Base-by-base conservation (phyloP, 2,888 invertebrate species). In the Heteromurus nitidus region DNA sequence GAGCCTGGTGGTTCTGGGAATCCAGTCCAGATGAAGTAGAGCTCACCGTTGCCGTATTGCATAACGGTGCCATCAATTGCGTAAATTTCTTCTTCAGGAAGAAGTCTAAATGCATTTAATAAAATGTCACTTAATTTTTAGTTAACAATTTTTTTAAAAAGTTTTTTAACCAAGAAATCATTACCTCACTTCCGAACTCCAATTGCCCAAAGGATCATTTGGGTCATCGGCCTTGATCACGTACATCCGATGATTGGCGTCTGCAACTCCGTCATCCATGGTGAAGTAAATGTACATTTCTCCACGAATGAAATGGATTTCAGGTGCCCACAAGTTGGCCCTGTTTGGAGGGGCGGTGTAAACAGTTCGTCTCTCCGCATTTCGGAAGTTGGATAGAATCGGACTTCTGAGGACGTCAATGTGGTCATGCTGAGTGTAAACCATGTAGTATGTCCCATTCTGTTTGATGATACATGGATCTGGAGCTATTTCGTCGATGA, bases 231-330 rank as follows among this genome's bases (percentile, higher is more conserved):
- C 82, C 60, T 74, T 69, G 26, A 85, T 80, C 16, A 82, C 85
- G 31, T 85, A 85, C 81, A 85, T 83, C 36, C 81, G 70, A 50
- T 83, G 83, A 58, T 62, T 58, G 11, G 50, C 55, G 11, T 31
- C 58, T 2, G 36, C 18, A 9, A 31, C 50, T 42, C 80, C 11
- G n/a, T n/a, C n/a, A n/a, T n/a, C n/a, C 80, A 80, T 80, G 22
- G 77, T 76, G 42, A 85, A 85, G 60, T 85, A 81, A 65, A 85
- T 81, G 67, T 80, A 85, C 11, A 85, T 55, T 7, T 77, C 67
- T n/a, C 83, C 84, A 28, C 84, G 36, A 0, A 85, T 79, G 30
- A 53, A 2, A 47, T 85, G 85, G 82, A 85, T 85, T 74, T 85
- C 85, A 20, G 76, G 75, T 0, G 81, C 82, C 85, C 85, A 85